Evolutionary conservation across 2,113 vertebrate genomes (phyloP), one percentile per base, ranked within the genome.

Genomic region (Cyprinodon brontotheroides): DNA sequence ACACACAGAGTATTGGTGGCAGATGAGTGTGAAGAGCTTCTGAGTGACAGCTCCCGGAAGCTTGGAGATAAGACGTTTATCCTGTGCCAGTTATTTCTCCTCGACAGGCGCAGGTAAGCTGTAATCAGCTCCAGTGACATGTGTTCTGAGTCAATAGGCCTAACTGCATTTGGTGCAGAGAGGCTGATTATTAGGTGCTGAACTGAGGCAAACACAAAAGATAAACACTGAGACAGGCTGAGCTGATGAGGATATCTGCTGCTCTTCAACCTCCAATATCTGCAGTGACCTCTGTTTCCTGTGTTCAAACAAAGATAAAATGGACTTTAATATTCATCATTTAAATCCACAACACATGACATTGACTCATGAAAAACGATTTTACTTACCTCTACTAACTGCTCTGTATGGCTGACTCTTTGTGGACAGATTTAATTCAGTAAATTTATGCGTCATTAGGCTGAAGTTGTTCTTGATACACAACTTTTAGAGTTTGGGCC

Each of bases 11-110:
- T 78, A 78, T 86, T 65, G 69, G 88, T 82, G 77, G 83, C 84
- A 87, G 82, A 84, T 67, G 22, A 87, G 84, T 78, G 62, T 85
- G 85, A 86, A 86, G 78, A 87, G 85, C 79, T 75, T 87, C 67
- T 76, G 89, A 91, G 85, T 89, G 90, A 91, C 92, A 91, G 90
- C 80, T 72, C 84, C 84, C 83, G 77, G 89, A 89, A 89, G 81
- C 80, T 78, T 38, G 2, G 82, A 90, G 92, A 94, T 93, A 94
- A 92, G 86, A 79, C 57, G 38, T 92, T 29, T 91, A 93, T 93
- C 92, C 91, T 88, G 63, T 75, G 83, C 86, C 92, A 92, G 92
- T 94, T 92, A 92, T 92, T 92, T 90, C 87, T 79, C 70, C 84
- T 82, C 70, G 87, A 86, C 89, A 92, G 88, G 83, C 79, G 36